A percentile compares a stretch with the other conserved stretches of the same genome.
Conservation (phyloP, 2,888 invertebrate genomes). For the Magallana nippona region DNA sequence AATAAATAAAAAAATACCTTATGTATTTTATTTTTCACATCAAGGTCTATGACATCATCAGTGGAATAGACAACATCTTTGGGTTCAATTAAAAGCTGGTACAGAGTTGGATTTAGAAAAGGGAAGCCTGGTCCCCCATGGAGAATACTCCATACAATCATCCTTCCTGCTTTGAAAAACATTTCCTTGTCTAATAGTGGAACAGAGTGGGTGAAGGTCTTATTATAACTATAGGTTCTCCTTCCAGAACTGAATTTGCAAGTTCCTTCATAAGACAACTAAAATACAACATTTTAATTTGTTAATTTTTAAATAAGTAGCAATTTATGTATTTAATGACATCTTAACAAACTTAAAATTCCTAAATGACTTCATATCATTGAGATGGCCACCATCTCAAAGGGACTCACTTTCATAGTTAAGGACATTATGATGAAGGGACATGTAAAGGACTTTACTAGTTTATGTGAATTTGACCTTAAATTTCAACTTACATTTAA, state of each 20-base stretch:
- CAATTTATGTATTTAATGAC: neutral
- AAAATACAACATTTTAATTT: neutral
- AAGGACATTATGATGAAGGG: neutral
- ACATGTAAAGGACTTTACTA: neutral
- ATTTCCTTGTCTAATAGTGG: neutral
- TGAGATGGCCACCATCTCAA: conserved; percentile 10
- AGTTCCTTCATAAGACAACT: conserved; percentile 15
- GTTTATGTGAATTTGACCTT: neutral
- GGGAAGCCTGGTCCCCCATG: neutral
- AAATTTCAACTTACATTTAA: neutral
- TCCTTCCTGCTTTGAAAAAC: conserved; percentile 2
- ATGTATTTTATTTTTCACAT: conserved; percentile 7
- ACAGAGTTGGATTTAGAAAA: conserved; percentile 10
- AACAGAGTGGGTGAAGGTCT: neutral
- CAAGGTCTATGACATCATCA: conserved; percentile 11
- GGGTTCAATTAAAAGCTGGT: conserved; percentile 7
- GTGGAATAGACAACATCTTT: conserved; percentile 6
- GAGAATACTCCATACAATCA: conserved; percentile 11
- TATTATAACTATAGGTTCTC: conserved; percentile 4
- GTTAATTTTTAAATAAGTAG: neutral
- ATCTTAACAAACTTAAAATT: neutral
- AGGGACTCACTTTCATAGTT: neutral
- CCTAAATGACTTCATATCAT: neutral
- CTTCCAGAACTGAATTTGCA: neutral
- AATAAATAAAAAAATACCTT: conserved; percentile 5